Conservation (phyloP, 2,888 invertebrate genomes). For the Netelia fuscicornis region DNA sequence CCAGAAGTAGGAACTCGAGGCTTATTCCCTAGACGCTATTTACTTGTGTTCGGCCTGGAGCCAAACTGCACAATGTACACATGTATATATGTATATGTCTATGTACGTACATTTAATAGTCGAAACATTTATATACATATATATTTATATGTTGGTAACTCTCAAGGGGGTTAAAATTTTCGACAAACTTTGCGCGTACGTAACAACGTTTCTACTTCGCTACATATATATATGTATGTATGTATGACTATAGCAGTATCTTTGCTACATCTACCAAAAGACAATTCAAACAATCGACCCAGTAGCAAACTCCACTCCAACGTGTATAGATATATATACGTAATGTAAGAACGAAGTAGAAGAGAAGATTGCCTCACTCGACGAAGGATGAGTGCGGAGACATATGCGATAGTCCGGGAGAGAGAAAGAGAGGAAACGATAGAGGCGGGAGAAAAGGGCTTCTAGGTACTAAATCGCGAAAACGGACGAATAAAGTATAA, state of each 20-base stretch:
- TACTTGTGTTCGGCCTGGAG: conserved; percentile 52
- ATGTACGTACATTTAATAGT: background rate
- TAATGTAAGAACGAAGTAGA: conserved; percentile 1
- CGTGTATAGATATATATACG: background rate
- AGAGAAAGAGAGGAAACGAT: conserved; percentile 6
- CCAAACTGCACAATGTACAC: conserved; percentile 20
- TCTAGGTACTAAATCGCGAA: conserved; percentile 35
- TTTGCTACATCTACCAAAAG: conserved; percentile 56
- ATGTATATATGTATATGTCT: conserved; percentile 13
- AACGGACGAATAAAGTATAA: conserved; percentile 58
- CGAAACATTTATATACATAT: conserved; percentile 13
- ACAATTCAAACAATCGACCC: conserved; percentile 63
- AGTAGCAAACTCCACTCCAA: conserved; percentile 34
- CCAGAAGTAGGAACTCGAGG: conserved; percentile 52
- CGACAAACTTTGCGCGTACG: conserved; percentile 31
- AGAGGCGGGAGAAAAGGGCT: conserved; percentile 2
- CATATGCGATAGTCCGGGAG: conserved; percentile 3
- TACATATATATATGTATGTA: background rate
- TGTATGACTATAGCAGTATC: conserved; percentile 38
- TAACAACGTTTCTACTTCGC: background rate
- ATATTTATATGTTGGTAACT: conserved; percentile 29
- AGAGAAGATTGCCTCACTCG: conserved; percentile 36
- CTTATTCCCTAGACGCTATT: conserved; percentile 60
- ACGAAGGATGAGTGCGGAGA: conserved; percentile 1
- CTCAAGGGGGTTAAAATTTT: conserved; percentile 33